Base-by-base conservation (phyloP, 2,797 vertebrate species). In the Tragelaphus oryx region DNA sequence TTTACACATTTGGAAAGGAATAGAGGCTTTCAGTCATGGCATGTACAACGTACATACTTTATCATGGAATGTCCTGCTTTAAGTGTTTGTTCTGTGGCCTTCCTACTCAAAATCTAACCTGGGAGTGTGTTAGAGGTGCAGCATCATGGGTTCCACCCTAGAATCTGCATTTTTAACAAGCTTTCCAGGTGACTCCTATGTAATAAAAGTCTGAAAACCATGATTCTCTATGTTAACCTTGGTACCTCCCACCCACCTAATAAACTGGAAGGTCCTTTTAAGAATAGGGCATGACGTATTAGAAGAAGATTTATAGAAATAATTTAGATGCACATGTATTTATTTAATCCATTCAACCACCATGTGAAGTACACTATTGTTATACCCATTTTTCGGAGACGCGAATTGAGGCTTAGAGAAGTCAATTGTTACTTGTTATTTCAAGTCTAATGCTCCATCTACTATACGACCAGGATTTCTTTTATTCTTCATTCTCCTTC, bases 261-360 rank as follows among this genome's bases (percentile, higher is more conserved):
- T 75, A 37, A 79, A 90, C 54, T 96, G 6, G 74, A 65, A 87
- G 24, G 17, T 89, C 52, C 16, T 80, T 84, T 11, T 92, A 14
- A 22, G n/a, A 22, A 33, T 5, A 52, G 37, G 80, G 3, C 0
- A 79, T 78, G 65, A 50, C 2, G 30, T 87, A 44, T 6, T 89
- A 93, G n/a, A 82, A 94, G 44, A 89, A 78, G 41, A 57, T n/a
- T 80, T 88, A 60, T 20, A 92, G 57, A 62, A 86, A 86, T 62
- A 26, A 3, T 91, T 91, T 80, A 80, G 26, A 46, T 54, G 80
- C 4, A n/a, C 44, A 79, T 81, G 30, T 68, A n/a, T 71, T 79
- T 52, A 28, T 33, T 92, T 57, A 62, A 89, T 62, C 14, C 24
- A 24, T 4, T 92, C 12, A 59, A 26, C 10, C 83, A 55, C 12